Evolutionary conservation across 2,797 vertebrate species (phyloP).

Genomic region (Coluber constrictor): DNA sequence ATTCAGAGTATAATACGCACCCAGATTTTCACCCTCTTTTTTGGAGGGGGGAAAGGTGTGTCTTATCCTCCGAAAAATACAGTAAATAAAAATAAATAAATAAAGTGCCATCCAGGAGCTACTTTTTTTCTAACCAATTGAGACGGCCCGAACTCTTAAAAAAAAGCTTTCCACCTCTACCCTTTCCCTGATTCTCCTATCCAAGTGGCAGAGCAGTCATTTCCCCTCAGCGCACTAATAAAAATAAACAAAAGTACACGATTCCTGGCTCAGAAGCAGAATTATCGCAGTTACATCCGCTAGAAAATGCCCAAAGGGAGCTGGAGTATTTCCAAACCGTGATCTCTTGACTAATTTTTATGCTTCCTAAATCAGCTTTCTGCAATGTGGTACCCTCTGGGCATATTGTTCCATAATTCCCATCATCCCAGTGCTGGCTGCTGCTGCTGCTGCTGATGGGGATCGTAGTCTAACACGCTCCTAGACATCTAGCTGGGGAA

Average conservation of each 20-base stretch:
- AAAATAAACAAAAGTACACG: neutral
- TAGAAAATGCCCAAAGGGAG: neutral
- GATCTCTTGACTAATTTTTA: neutral
- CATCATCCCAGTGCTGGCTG: neutral
- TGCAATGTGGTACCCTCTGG: neutral
- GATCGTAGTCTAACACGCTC: neutral
- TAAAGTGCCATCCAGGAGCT: neutral
- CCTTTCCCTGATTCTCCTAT: neutral
- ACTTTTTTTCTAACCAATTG: neutral
- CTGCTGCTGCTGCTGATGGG: neutral
- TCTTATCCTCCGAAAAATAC: too few species aligned
- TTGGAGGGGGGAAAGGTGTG: too few species aligned
- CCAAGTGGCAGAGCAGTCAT: neutral
- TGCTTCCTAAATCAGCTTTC: neutral
- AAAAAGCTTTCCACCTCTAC: neutral
- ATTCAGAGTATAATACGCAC: too few species aligned
- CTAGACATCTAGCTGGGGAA: neutral
- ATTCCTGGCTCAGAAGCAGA: neutral
- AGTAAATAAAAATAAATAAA: too few species aligned
- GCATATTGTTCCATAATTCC: neutral
- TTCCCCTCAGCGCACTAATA: neutral
- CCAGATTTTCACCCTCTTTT: too few species aligned
- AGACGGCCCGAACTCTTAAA: neutral
- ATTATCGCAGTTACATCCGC: neutral
- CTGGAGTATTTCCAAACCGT: neutral